Base-by-base conservation (phyloP, 2,888 invertebrate genomes). In the Oxycera nigricornis region DNA sequence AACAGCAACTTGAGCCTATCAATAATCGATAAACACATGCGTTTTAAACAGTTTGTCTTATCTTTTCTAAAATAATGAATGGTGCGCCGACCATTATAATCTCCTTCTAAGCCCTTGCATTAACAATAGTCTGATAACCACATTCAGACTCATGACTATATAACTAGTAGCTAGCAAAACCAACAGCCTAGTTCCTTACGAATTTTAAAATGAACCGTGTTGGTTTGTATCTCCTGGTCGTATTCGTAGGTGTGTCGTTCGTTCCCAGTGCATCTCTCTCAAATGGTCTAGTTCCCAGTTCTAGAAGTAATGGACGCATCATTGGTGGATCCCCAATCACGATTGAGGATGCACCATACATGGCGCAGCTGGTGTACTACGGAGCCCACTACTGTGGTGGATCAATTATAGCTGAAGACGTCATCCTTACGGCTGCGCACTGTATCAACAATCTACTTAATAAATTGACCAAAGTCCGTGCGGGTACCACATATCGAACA, bases 331-430 rank as follows among this genome's bases (percentile, higher is more conserved):
- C 50, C n/a, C 30, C 61, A 20, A 74, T 74, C 14, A 20, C 35
- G 2, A 74, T 76, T 17, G 74, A 73, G 9, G 31, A 55, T 46
- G 62, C 31, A 46, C 76, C 76, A 9, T 74, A 73, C 24, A 74
- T 74, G 74, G 74, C 67, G 0, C 59, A 68, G 17, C 6, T 76
- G 2, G 55, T 52, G 0, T 30, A 24, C 30, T 74, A 41, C 28
- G 74, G 68, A 2, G 22, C 11, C 6, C 73, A 67, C 14, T 26
- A 28, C 30, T 76, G 76, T 20, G 76, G 76, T 2, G 72, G 30
- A 17, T 7, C 55, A 9, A 57, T 72, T 4, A 72, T 72, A 24
- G 1, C 9, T 9, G 14, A 57, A 28, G 52, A 72, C 39, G 57
- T 52, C 14, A 28, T 72, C 26, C 2, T 72, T 1, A 72, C 72